Percentiles rank a stretch among this genome's conserved stretches.
phyloP scores from a whole-genome alignment of 2,888 invertebrate genomes.

The Zhengitettix transpicula region DNA sequence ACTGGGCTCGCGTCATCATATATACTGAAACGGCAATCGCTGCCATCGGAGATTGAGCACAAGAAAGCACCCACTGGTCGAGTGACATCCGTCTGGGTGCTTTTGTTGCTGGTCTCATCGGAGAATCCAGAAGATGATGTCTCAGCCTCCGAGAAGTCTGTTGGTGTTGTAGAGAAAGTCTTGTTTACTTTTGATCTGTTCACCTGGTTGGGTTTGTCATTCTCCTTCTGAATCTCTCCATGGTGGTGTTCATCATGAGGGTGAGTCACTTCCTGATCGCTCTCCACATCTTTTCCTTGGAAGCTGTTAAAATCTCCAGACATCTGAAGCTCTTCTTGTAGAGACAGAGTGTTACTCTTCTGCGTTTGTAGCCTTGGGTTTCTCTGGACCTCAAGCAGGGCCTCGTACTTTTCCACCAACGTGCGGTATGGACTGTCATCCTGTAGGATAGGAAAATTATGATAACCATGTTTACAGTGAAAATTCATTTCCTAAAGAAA shows the following conservation, averaged over 20 bases:
- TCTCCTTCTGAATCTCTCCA: not conserved
- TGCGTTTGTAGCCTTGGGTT: slow-evolving; percentile 29
- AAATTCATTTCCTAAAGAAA: too few relatives aligned
- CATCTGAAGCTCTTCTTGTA: slow-evolving; percentile 60
- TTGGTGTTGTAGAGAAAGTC: slow-evolving; percentile 47
- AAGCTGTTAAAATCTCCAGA: slow-evolving; percentile 54
- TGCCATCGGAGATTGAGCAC: slow-evolving; percentile 71
- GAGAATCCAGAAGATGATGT: slow-evolving; percentile 71
- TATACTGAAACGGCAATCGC: slow-evolving; percentile 71
- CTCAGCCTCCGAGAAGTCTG: slow-evolving; percentile 71
- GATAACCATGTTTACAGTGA: too few relatives aligned
- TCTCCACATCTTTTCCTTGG: slow-evolving; percentile 10
- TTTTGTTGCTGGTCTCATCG: slow-evolving; percentile 69
- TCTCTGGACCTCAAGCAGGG: slow-evolving; percentile 57
- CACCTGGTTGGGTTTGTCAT: too few relatives aligned
- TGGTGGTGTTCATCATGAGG: not conserved
- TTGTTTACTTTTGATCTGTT: slow-evolving; percentile 12
- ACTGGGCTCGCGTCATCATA: slow-evolving; percentile 62
- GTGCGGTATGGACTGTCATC: slow-evolving; percentile 56
- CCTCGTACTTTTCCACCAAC: slow-evolving; percentile 72
- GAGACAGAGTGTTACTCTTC: slow-evolving; percentile 24
- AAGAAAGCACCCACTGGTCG: slow-evolving; percentile 53
- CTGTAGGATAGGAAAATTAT: not conserved
- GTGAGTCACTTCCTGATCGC: slow-evolving; percentile 7
- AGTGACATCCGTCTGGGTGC: slow-evolving; percentile 63